Base-by-base conservation (phyloP, 2,888 invertebrate species). In the Apoderus coryli region DNA sequence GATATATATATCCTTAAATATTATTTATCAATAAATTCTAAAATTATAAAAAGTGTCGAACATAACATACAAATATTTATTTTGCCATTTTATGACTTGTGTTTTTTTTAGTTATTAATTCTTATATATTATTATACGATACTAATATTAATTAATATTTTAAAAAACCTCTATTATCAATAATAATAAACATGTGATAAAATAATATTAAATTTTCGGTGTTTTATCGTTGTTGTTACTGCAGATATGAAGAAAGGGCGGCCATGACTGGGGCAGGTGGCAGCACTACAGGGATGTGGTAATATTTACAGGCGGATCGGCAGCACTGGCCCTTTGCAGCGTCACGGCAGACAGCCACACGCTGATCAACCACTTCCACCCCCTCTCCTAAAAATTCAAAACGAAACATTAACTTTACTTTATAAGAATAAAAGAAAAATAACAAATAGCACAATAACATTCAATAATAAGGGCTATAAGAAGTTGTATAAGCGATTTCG, bases 321-420 rank as follows among this genome's bases (percentile, higher is more conserved):
- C 79, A 74, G 66, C 90, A 90, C 64, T 81, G 75, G 65, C 88
- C 88, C 63, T 86, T 86, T 56, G 84, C 86, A 62, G 86, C 86
- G 71, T 90, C 89, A 63, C 89, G 84, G 65, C 90, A 90, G 61
- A 90, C 89, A 63, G 85, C 86, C 69, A 90, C 89, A 64, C 84
- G 81, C 64, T 86, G 81, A 67, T 88, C 88, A 69, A 76, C 79
- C 72, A 89, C 81, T 74, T 88, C 88, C 71, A 90, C 84, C 69
- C 78, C 76, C 67, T 81, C 82, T 72, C 85, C 89, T 90, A 69
- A 39, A 70, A 72, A 51, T n/a, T n/a, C n/a, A n/a, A 34, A 39
- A 41, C 10, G 27, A 35, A 14, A 28, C 10, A 29, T 23, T 35
- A 11, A 26, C 35, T 16, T 27, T 14, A 6, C n/a, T 9, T 9